Percentiles rank a stretch among this genome's conserved stretches.
These are phyloP conservation scores for Coregonus ussuriensis DNA, from an alignment of 2,797 vertebrate species.

Conservation along the genomic window DNA sequence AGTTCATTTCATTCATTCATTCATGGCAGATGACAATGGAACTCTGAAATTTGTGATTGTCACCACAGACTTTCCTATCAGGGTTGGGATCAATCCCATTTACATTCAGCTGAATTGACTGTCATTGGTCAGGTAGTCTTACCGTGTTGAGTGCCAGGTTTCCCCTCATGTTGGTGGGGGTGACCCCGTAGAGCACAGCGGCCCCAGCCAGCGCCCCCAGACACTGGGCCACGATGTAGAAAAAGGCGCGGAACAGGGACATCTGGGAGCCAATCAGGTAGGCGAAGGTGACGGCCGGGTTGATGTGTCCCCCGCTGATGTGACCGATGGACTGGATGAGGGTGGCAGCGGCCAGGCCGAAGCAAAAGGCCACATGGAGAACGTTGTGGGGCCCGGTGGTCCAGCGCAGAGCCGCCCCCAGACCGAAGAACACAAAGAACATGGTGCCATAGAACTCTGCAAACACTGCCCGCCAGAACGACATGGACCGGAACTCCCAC, in stretches of 20 bases:
- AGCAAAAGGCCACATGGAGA: conserved; percentile 89
- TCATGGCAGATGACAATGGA: not conserved
- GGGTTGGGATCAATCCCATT: not conserved
- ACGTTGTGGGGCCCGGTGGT: conserved; percentile 84
- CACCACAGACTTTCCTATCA: not conserved
- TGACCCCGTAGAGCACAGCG: conserved; percentile 90
- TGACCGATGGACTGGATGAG: conserved; percentile 91
- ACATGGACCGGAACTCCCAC: conserved; percentile 94
- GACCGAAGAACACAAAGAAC: conserved; percentile 92
- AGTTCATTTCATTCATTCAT: not conserved
- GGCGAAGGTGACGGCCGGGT: conserved; percentile 93
- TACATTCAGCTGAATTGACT: not conserved
- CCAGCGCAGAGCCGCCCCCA: conserved; percentile 91
- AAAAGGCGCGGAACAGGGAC: conserved; percentile 89
- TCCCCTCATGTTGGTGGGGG: conserved; percentile 86
- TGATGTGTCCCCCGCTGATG: conserved; percentile 93
- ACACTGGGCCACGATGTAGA: conserved; percentile 90
- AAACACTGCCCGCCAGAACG: conserved; percentile 95
- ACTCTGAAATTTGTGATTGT: not conserved
- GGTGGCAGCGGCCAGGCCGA: conserved; percentile 89
- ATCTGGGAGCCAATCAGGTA: conserved; percentile 92
- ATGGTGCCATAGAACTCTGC: conserved; percentile 94
- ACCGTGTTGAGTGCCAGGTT: conserved; percentile 91
- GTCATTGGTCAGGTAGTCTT: conserved; percentile 60
- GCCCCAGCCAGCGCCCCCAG: conserved; percentile 90